These are phyloP conservation scores for Lophotriccus pileatus DNA, from an alignment of 2,797 vertebrate genomes.

Conservation along the genomic window DNA sequence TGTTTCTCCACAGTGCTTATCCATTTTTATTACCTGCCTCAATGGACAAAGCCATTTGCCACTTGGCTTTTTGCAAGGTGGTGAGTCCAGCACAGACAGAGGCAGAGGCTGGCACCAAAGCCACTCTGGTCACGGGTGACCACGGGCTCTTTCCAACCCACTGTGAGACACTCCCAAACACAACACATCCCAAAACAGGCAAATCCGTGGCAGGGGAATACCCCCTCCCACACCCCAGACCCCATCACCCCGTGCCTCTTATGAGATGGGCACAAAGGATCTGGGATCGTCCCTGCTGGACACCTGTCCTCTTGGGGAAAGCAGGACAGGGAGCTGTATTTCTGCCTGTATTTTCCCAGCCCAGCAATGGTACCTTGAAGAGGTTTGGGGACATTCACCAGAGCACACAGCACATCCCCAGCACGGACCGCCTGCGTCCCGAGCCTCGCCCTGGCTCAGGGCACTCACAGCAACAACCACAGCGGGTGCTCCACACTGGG, in stretches of 20 bases:
- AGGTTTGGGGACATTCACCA: neutral
- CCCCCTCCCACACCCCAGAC: rapidly evolving
- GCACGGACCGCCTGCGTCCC: rapidly evolving
- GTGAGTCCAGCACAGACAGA: neutral
- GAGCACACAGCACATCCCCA: neutral
- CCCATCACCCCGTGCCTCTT: rapidly evolving
- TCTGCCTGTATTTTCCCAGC: neutral
- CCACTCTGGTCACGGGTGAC: rapidly evolving
- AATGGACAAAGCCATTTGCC: neutral
- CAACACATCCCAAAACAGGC: neutral
- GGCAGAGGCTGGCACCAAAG: neutral
- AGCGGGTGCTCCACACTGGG: neutral
- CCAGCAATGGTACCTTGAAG: neutral
- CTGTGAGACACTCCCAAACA: neutral
- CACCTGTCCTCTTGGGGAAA: neutral
- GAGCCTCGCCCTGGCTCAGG: neutral
- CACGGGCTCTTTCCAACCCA: neutral
- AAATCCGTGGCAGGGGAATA: neutral
- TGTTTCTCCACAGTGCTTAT: neutral
- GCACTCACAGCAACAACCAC: neutral
- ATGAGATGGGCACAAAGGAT: neutral
- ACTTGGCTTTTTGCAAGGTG: neutral
- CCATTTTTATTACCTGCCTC: neutral
- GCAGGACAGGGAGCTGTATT: neutral
- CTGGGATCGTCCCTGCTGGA: neutral